Base-by-base conservation (phyloP, 1,140 invertebrate species). In the Penaeus vannamei region DNA sequence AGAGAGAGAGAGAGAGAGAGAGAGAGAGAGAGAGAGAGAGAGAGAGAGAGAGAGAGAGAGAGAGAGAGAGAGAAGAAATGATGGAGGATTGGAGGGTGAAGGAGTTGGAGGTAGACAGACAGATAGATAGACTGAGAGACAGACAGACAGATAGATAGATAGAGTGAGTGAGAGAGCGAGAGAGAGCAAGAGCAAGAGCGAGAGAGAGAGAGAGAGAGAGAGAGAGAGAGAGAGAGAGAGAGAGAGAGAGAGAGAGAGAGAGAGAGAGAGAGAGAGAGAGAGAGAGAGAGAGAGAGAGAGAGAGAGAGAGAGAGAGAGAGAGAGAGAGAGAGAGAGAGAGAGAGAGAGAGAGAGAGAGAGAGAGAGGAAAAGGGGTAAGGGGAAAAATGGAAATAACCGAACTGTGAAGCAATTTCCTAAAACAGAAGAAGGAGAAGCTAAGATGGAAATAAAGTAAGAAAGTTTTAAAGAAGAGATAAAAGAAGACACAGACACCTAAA, bases 11-110 rank as follows among this genome's bases (percentile, higher is more conserved):
- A 12, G 64, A 12, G 64, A 12, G 64, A 12, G 64, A 66, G 64
- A 66, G 3, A 12, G 7, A 66, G 64, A 8, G 64, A 66, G 64
- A 8, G 64, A 5, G 36, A 42, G 36, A 5, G 36, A 42, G 36
- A 36, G 64, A 66, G 64, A 66, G 64, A 66, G 64, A 66, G 64
- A 66, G 22, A 66, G 64, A 66, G 64, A 66, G 64, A 66, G 64
- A 66, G 64, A 66, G 64, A 66, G 64, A 66, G 64, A 66, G 64
- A 66, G 64, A 36, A 5, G 5, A 5, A 36, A 5, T 2, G 36
- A 36, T 1, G 5, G 36, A 36, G 36, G 5, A 5, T 2, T 1
- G 5, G 36, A 36, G 36, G 5, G 36, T 2, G 36, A 36, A 5
- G 5, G 36, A 36, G 36, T 2, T 2, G 7, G 64, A 66, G 64